These are phyloP conservation scores for Apis cerana DNA, from an alignment of 1,140 invertebrate genomes.

Conservation along the genomic window DNA sequence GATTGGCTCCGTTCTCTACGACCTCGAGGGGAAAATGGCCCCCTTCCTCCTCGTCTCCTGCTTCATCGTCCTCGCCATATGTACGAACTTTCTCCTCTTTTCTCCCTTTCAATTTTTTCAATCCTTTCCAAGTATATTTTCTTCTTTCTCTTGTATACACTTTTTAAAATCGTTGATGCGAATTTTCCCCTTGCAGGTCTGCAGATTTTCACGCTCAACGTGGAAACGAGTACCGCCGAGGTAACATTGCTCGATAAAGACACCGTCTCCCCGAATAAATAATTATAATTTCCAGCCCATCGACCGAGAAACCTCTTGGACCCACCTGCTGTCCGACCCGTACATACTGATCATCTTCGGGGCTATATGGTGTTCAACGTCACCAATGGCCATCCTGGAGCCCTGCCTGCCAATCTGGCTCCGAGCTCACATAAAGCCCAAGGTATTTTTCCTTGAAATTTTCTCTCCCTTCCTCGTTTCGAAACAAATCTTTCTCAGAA, in stretches of 20 bases:
- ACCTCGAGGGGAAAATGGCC: slow-evolving; percentile 87
- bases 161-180: too few relatives aligned
- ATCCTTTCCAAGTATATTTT: background rate
- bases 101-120: too few relatives aligned
- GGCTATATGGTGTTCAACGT: slow-evolving; percentile 88
- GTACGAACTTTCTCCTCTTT: slow-evolving; percentile 69
- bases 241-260: slow-evolving; percentile 27
- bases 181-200: slow-evolving; percentile 64
- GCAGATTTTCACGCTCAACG: slow-evolving; percentile 62
- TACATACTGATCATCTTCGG: slow-evolving; percentile 84
- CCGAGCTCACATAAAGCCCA: slow-evolving; percentile 86
- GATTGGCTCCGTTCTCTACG: slow-evolving; percentile 88
- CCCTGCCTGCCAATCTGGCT: slow-evolving; percentile 92
- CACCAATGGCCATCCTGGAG: slow-evolving; percentile 90
- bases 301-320: slow-evolving; percentile 79
- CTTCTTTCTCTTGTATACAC: too few relatives aligned
- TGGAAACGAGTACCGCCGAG: slow-evolving; percentile 32
- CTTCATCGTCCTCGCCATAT: slow-evolving; percentile 83
- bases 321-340: slow-evolving; percentile 82
- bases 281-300: slow-evolving; percentile 26
- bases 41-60: slow-evolving; percentile 87
- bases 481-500: slow-evolving; percentile 75
- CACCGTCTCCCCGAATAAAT: background rate
- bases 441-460: slow-evolving; percentile 77
- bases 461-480: background rate